Evolutionary conservation across 1,140 invertebrate species (phyloP).

Genomic region (Philopotamus ludificatus): DNA sequence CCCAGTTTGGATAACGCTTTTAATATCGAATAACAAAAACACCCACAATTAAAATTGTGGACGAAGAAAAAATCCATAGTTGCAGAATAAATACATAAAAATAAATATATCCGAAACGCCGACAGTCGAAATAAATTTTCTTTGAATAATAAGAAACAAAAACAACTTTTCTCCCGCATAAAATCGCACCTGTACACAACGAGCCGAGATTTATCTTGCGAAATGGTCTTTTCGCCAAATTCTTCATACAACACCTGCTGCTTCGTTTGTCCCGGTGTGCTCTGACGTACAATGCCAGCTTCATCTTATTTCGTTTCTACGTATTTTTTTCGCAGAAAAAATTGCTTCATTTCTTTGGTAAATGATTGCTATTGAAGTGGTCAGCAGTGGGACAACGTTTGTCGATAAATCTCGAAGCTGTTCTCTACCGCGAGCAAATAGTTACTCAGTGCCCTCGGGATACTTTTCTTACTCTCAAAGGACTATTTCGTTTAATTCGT

Average conservation of each 20-base stretch:
- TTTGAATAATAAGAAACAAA: slow-evolving; percentile 8
- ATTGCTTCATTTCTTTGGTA: background rate
- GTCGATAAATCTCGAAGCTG: background rate
- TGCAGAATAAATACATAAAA: no score
- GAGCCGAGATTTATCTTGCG: slow-evolving; percentile 9
- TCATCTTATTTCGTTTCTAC: background rate
- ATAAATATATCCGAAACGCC: no score
- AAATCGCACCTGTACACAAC: slow-evolving; percentile 17
- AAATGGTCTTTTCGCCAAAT: background rate
- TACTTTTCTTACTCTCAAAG: background rate
- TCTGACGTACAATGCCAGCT: background rate
- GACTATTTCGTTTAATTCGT: background rate
- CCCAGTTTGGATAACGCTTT: no score
- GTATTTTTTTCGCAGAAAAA: background rate
- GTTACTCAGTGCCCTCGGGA: background rate
- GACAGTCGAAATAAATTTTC: slow-evolving; percentile 1
- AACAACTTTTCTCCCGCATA: slow-evolving; percentile 4
- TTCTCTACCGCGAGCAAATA: background rate
- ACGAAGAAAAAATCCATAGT: no score
- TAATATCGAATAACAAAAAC: no score
- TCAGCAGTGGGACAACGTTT: background rate
- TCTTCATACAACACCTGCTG: background rate
- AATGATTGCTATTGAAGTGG: background rate
- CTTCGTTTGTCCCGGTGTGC: background rate
- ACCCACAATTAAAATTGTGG: no score